These are phyloP conservation scores for Silurus aristotelis DNA, from an alignment of 2,797 vertebrate species.

Conservation along the genomic window DNA sequence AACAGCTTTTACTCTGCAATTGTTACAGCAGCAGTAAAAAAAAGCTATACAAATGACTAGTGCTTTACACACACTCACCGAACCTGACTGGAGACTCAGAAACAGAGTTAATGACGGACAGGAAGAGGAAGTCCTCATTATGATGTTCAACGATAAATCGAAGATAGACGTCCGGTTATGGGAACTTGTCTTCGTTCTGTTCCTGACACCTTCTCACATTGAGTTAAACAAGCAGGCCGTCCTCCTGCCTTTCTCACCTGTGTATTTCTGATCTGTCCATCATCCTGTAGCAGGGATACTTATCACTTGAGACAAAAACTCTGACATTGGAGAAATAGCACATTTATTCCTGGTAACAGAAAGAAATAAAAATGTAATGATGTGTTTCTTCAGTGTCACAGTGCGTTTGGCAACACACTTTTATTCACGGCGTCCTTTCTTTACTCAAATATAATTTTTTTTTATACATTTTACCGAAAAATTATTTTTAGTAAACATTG, in stretches of 20 bases:
- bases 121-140: constrained; percentile 2
- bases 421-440: too few species aligned
- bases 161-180: neutral
- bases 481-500: too few species aligned
- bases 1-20: neutral
- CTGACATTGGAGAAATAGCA: neutral
- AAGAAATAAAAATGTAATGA: neutral
- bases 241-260: neutral
- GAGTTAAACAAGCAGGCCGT: constrained; percentile 16
- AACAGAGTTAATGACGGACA: neutral
- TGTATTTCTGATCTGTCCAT: neutral
- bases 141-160: neutral
- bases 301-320: constrained; percentile 6
- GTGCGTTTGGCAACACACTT: neutral
- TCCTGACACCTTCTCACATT: neutral
- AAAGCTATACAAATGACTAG: neutral
- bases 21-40: neutral
- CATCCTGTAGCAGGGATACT: neutral
- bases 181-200: neutral
- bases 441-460: too few species aligned
- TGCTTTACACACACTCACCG: neutral
- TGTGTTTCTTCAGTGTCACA: neutral
- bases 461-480: too few species aligned
- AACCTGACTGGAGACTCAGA: neutral
- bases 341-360: constrained; percentile 17